phyloP scores from a whole-genome alignment of 2,113 vertebrate genomes.

The Xiphophorus hellerii region DNA sequence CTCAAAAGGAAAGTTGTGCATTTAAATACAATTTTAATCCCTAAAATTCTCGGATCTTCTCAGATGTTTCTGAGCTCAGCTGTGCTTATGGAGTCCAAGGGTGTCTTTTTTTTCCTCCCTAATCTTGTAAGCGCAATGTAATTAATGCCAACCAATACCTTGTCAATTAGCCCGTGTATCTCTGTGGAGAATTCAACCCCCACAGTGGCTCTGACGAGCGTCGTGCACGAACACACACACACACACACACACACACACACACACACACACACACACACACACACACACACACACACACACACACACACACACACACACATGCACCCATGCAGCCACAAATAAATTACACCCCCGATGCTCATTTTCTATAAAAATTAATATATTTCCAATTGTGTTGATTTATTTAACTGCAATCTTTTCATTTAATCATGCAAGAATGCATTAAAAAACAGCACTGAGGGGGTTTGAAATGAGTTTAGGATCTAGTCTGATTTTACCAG shows the following conservation, averaged over 20 bases:
- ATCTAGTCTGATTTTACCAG: conserved; percentile 16
- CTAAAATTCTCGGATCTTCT: conserved; percentile 8
- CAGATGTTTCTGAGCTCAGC: conserved; percentile 54
- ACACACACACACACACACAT: conserved; percentile 32
- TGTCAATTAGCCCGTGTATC: conserved; percentile 75
- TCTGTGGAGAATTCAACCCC: conserved; percentile 70
- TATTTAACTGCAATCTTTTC: conserved; percentile 17
- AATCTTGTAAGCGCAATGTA: conserved; percentile 76
- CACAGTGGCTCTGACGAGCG: conserved; percentile 53
- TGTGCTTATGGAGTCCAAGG: conserved; percentile 50
- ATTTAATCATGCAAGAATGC: conserved; percentile 11
- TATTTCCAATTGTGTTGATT: not conserved
- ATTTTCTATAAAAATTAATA: not conserved
- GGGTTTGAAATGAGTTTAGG: not conserved
- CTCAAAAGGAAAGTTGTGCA: conserved; percentile 10
- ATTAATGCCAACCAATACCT: conserved; percentile 78
- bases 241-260: conserved; percentile 34
- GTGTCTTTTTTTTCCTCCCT: conserved; percentile 33
- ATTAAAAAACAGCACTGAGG: not conserved
- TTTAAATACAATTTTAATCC: conserved; percentile 6
- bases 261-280: conserved; percentile 33
- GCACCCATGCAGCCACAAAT: conserved; percentile 17
- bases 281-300: conserved; percentile 32
- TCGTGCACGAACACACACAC: conserved; percentile 34
- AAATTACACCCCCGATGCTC: not conserved